Conservation (phyloP, 2,888 invertebrate genomes). For the Philaethria dido region DNA sequence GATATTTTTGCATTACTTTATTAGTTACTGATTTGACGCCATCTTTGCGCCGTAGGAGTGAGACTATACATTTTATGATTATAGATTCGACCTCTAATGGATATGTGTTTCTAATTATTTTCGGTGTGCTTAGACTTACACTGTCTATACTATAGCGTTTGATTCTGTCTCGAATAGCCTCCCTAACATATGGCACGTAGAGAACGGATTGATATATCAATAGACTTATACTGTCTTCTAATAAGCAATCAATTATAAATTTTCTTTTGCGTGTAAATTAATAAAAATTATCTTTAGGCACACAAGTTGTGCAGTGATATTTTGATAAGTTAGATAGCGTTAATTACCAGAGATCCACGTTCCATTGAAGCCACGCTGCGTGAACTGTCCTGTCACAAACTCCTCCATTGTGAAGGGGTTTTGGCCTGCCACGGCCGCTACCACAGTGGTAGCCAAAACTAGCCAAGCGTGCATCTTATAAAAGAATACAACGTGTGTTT, state of each 20-base stretch:
- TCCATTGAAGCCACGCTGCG: slow-evolving; percentile 82
- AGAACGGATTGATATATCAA: no score
- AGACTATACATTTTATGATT: background rate
- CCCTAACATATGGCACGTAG: no score
- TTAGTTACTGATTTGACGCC: background rate
- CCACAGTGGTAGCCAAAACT: slow-evolving; percentile 53
- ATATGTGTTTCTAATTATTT: background rate
- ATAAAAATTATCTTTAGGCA: no score
- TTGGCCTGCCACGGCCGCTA: slow-evolving; percentile 58
- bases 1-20: background rate
- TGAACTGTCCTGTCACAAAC: slow-evolving; percentile 64
- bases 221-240: no score
- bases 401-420: slow-evolving; percentile 74
- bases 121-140: no score
- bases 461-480: slow-evolving; percentile 55
- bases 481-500: background rate
- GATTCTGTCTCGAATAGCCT: no score
- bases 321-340: no score
- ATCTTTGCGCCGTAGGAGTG: background rate
- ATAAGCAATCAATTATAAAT: no score
- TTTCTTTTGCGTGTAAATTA: no score
- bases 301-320: no score
- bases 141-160: no score
- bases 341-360: slow-evolving; percentile 86
- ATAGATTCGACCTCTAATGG: background rate